These are phyloP conservation scores for Eudyptes chrysolophus DNA, from an alignment of 2,113 vertebrate genomes.

Conservation along the genomic window DNA sequence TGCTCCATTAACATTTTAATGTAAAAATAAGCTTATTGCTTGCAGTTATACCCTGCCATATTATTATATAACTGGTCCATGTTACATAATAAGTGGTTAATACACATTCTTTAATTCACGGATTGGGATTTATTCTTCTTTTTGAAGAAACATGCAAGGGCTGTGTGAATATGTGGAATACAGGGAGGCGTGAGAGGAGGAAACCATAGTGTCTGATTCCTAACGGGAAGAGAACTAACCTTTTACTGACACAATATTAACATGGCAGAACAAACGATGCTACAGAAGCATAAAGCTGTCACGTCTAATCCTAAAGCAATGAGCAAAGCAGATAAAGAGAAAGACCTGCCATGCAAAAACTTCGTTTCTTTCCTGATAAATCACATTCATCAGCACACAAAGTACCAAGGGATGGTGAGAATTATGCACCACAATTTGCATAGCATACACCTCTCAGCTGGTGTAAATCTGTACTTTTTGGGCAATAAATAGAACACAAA, in stretches of 20 bases:
- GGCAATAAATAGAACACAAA: neutral
- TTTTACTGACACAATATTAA: neutral
- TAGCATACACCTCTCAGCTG: neutral
- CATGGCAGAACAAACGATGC: neutral
- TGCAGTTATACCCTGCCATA: too few relatives aligned
- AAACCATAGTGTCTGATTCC: neutral
- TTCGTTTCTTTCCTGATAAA: neutral
- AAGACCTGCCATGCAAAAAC: neutral
- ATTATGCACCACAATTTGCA: neutral
- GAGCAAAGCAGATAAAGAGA: neutral
- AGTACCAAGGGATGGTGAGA: neutral
- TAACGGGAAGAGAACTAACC: neutral
- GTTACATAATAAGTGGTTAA: neutral
- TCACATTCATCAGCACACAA: neutral
- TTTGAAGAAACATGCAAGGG: neutral
- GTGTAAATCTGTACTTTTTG: neutral
- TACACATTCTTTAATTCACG: neutral
- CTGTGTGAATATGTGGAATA: neutral
- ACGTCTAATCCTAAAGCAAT: neutral
- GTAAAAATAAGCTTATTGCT: neutral
- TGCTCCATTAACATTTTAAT: neutral
- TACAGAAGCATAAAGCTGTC: neutral
- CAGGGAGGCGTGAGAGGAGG: neutral
- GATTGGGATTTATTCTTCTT: neutral
- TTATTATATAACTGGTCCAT: neutral